Percentiles rank a stretch among this genome's conserved stretches.
Evolutionary conservation across 2,888 invertebrate genomes (phyloP).

Genomic region (Eupithecia subfuscata): DNA sequence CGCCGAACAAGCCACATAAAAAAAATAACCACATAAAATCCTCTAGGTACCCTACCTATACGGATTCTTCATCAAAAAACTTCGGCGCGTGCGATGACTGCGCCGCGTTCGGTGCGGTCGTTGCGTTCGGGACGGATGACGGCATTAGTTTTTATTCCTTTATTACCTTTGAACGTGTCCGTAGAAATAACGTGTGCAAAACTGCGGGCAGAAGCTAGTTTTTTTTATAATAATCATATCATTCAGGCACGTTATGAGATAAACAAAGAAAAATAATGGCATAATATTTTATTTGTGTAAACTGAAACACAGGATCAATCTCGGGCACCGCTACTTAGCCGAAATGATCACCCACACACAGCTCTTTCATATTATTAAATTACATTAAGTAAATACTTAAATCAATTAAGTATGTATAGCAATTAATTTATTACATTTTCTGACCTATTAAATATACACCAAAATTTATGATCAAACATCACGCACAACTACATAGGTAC

Average conservation of each 20-base stretch:
- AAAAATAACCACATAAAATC: no score
- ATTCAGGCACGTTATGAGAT: background rate
- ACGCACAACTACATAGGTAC: background rate
- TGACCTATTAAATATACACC: slow-evolving; percentile 3
- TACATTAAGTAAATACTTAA: background rate
- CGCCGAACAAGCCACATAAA: no score
- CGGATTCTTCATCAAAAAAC: no score
- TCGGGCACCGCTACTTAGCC: slow-evolving; percentile 49
- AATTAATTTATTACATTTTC: slow-evolving; percentile 4
- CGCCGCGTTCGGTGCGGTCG: no score
- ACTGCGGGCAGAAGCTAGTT: no score
- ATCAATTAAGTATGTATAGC: background rate
- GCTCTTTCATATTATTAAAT: slow-evolving; percentile 10
- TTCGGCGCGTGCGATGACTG: no score
- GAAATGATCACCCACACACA: slow-evolving; percentile 60
- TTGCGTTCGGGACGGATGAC: no score
- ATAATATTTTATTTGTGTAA: slow-evolving; percentile 74
- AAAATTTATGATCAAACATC: background rate
- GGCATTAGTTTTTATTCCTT: no score
- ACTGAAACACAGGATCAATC: slow-evolving; percentile 66
- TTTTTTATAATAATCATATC: no score
- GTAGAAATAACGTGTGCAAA: no score
- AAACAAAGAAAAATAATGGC: slow-evolving; percentile 52
- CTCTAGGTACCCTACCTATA: no score
- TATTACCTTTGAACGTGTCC: no score